Evolutionary conservation across 2,888 invertebrate genomes (phyloP).

Genomic region (Mythimna impura): DNA sequence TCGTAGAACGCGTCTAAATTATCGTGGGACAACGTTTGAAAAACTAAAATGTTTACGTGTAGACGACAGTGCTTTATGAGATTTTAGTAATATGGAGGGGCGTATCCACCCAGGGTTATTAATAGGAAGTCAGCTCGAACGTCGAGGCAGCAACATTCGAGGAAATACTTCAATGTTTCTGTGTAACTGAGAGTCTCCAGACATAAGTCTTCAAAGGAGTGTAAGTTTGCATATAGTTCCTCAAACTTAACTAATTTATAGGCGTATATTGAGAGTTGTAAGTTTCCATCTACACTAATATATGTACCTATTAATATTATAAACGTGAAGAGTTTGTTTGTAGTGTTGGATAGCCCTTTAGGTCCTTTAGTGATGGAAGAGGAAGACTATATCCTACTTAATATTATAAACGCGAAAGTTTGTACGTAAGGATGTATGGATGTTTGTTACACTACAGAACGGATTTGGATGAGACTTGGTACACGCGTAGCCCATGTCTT

Average conservation of each 20-base stretch:
- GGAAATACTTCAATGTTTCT: slow-evolving; percentile 12
- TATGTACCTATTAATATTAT: not conserved
- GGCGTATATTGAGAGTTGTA: not conserved
- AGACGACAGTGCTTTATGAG: slow-evolving; percentile 68
- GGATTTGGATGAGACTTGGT: no score
- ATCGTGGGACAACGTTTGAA: no score
- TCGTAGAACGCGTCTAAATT: no score
- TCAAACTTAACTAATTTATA: slow-evolving; percentile 30
- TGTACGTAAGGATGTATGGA: no score
- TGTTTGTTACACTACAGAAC: no score
- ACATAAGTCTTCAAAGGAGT: slow-evolving; percentile 26
- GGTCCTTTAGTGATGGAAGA: no score
- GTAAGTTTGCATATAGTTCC: slow-evolving; percentile 27
- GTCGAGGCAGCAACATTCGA: slow-evolving; percentile 16
- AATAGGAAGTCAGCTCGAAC: slow-evolving; percentile 23
- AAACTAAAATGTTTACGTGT: slow-evolving; percentile 64
- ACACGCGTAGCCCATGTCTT: no score
- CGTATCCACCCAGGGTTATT: slow-evolving; percentile 37
- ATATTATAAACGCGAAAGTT: no score
- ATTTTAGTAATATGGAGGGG: slow-evolving; percentile 59
- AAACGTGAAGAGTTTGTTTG: no score
- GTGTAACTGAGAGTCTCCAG: not conserved
- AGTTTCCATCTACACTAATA: slow-evolving; percentile 6
- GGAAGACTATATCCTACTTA: no score
- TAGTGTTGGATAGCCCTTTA: no score